Base-by-base conservation (phyloP, 2,888 invertebrate species). In the Agapostemon virescens region DNA sequence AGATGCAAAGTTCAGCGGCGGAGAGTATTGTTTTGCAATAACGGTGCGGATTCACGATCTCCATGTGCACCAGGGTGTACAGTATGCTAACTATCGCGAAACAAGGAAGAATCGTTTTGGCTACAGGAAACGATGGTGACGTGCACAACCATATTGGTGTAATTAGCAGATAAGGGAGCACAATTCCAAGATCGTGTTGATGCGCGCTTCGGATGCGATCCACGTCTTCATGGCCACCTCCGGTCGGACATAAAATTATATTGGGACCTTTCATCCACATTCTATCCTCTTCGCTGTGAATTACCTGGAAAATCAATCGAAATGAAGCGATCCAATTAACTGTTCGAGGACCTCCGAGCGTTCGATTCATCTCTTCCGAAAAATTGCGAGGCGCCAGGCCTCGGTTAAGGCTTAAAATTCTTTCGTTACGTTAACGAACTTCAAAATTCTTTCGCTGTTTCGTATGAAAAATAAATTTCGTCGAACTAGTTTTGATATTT, bases 281-380 rank as follows among this genome's bases (percentile, higher is more conserved):
- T 83, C 82, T 85, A 52, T 92, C 91, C 78, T 90, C 91, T 38
- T 90, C 88, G 73, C 91, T 91, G 73, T 92, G 91, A 52, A 91
- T 90, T 26, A 89, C 88, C 91, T 91, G 78, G 42, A 63, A 70
- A 74, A 74, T 72, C 49, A 49, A 69, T 67, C 26, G 23, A 67
- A 72, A 75, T 11, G 17, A 69, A 64, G 49, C 69, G 69, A 61
- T 36, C 45, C 33, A 33, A 78, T 75, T 74, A 58, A 26, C 26
- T 13, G 20, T 17, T 15, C n/a, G 36, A 17, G 33, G 36, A 45
- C 23, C 42, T 42, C 13, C 45, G 30, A 9, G 20, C 70, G n/a
- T 30, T 13, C 15, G 30, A 64, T 23, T n/a, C 2, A 7, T n/a
- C 20, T 38, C 13, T 5, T 40, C 26, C 30, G 40, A 70, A 58